Conservation (phyloP, 2,888 invertebrate species). For the Lochmaea crataegi region DNA sequence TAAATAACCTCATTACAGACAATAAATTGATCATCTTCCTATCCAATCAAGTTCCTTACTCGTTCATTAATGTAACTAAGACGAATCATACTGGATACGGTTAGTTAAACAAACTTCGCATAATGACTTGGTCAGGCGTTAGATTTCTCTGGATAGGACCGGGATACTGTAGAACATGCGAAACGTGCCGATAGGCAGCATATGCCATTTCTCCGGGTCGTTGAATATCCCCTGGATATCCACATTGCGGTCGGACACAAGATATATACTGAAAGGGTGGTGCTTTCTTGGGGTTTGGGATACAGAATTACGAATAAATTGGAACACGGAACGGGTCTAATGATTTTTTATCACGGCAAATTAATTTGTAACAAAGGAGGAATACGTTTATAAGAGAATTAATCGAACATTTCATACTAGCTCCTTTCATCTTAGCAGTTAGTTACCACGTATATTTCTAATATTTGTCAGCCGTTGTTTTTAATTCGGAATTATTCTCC, state of each 20-base stretch:
- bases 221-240: constrained; percentile 11
- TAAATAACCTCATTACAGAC: too few species aligned
- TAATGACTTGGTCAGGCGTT: constrained; percentile 54
- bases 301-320: not conserved
- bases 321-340: not conserved
- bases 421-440: too few species aligned
- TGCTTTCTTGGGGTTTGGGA: not conserved
- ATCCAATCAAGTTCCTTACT: not conserved
- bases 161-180: constrained; percentile 46
- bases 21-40: too few species aligned
- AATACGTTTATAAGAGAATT: too few species aligned
- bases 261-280: constrained; percentile 14
- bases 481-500: too few species aligned
- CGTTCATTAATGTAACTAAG: constrained; percentile 1
- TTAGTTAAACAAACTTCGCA: constrained; percentile 33
- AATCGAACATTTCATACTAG: too few species aligned
- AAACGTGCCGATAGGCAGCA: constrained; percentile 52
- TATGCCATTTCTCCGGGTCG: constrained; percentile 34
- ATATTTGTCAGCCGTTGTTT: too few species aligned
- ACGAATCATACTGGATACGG: not conserved
- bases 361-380: too few species aligned
- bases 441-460: too few species aligned
- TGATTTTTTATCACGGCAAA: not conserved
- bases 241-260: constrained; percentile 10
- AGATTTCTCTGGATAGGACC: constrained; percentile 5